Evolutionary conservation across 2,113 vertebrate species (phyloP), one percentile per base, ranked within the genome.

Genomic region (Tetraodon nigroviridis): DNA sequence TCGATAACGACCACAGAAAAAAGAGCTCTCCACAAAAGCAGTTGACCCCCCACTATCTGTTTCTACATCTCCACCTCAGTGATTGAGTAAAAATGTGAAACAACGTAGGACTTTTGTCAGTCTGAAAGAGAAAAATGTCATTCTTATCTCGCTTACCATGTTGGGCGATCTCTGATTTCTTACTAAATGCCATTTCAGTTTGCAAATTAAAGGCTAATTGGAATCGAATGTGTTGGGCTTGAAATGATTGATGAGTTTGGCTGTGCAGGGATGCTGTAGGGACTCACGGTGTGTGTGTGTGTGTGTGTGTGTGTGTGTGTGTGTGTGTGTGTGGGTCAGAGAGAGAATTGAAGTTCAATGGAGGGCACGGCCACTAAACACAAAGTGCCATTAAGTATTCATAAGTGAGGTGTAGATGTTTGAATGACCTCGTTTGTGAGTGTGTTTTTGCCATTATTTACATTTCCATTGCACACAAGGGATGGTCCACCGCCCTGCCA

Each of bases 381-480:
- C 76, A 76, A 82, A 82, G 73, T 86, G 78, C 64, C 86, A 90
- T 90, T 88, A 89, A 86, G 84, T 84, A 90, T 89, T 90, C 87
- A 89, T 87, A 89, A 86, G 80, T 79, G 64, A 86, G 85, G 68
- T 85, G 79, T 77, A 75, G 67, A 80, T 74, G 85, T 88, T 83
- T 83, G 82, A 83, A 88, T 83, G 86, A 85, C 89, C 86, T 88
- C 79, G 83, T 88, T 87, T 86, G 82, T 58, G 58, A 83, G 71
- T 70, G 69, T 82, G 72, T 70, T 79, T 85, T 80, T 78, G 87
- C 81, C 83, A 82, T 83, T 88, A 80, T 89, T 85, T 87, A 83
- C 78, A 88, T 89, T 83, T 87, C 77, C 85, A 81, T 78, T 78
- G 73, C 70, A 67, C 85, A 77, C 64, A 37, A 84, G 84, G 83